These are phyloP conservation scores for Pantherophis alleghaniensis DNA, from an alignment of 2,797 vertebrate genomes.

Conservation along the genomic window DNA sequence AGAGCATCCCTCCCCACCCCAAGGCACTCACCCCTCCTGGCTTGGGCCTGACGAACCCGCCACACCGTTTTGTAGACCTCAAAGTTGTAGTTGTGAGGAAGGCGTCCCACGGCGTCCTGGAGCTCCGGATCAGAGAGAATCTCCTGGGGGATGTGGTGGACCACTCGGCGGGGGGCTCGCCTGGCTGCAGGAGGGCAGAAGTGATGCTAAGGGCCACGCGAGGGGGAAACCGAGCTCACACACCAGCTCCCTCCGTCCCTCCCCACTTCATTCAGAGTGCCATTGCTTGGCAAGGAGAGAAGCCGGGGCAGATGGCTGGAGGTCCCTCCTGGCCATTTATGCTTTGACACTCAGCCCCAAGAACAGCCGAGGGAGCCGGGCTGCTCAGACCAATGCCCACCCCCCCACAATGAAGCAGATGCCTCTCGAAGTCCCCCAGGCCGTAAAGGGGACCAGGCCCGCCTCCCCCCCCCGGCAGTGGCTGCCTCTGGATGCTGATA, in stretches of 20 bases:
- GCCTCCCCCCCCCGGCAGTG: neutral
- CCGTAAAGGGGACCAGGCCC: neutral
- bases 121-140: conserved; percentile 83
- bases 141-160: conserved; percentile 90
- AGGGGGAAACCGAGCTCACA: neutral
- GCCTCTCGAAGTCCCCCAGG: neutral
- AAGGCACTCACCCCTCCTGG: conserved; percentile 83
- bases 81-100: conserved; percentile 96
- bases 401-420: neutral
- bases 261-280: neutral
- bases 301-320: neutral
- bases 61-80: conserved; percentile 96
- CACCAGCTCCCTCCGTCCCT: neutral
- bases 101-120: conserved; percentile 75
- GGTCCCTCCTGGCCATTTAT: neutral
- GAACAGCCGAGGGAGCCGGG: neutral
- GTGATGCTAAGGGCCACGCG: too few relatives aligned
- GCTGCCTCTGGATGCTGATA: neutral
- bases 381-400: neutral
- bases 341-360: neutral
- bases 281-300: neutral
- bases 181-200: conserved; percentile 63
- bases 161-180: conserved; percentile 69
- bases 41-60: conserved; percentile 85
- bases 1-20: accelerated